Evolutionary conservation across 2,113 vertebrate genomes (phyloP).

Genomic region (Peucedramus taeniatus): DNA sequence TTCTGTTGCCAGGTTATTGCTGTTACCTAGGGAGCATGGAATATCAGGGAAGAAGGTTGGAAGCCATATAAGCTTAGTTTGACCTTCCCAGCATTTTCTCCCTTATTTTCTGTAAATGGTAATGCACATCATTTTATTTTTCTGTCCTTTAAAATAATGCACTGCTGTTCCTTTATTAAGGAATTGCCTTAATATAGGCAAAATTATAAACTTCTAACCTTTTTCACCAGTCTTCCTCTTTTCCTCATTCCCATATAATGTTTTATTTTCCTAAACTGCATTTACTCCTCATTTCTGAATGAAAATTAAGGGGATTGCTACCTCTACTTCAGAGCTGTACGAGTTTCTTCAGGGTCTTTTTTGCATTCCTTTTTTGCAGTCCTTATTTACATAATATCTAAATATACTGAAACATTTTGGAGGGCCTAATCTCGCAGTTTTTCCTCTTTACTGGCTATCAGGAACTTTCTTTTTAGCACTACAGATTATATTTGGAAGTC

Average conservation of each 20-base stretch:
- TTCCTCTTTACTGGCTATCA: not conserved
- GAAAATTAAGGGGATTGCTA: not conserved
- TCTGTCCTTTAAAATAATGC: not conserved
- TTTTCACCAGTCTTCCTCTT: not conserved
- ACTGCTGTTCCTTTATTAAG: fast-evolving
- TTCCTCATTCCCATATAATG: not conserved
- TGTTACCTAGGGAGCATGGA: not conserved
- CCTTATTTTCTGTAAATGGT: not conserved
- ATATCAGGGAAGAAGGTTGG: not conserved
- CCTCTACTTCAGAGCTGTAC: not conserved
- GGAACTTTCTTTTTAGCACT: not conserved
- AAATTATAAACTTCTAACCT: not conserved
- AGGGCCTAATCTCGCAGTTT: not conserved
- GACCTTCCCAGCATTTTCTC: fast-evolving
- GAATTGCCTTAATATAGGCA: too few species aligned
- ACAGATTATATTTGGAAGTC: not conserved
- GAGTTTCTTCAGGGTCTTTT: not conserved
- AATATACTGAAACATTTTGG: not conserved
- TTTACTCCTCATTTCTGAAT: not conserved
- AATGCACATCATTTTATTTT: not conserved
- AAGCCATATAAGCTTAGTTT: not conserved
- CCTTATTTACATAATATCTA: not conserved
- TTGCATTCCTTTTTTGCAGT: not conserved
- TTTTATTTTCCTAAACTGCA: not conserved
- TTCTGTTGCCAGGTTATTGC: not conserved